These are phyloP conservation scores for Chanos chanos DNA, from an alignment of 2,797 vertebrate species.

Conservation along the genomic window DNA sequence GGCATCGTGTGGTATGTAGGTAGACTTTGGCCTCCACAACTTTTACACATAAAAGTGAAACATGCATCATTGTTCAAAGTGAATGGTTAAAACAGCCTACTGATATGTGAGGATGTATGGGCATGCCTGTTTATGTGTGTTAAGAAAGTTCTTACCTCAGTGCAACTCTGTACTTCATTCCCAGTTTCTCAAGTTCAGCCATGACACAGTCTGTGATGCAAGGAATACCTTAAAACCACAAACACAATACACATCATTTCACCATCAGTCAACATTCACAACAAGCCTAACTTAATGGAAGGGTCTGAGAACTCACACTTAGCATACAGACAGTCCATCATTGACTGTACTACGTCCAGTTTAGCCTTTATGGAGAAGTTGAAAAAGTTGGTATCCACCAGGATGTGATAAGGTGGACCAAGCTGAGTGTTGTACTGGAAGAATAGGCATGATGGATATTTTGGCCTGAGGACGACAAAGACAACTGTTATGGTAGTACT, in stretches of 20 bases:
- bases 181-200: constrained; percentile 98
- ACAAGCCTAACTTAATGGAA: not conserved
- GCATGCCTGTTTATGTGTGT: not conserved
- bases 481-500: not conserved
- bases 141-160: constrained; percentile 72
- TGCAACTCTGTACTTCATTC: constrained; percentile 94
- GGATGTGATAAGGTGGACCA: constrained; percentile 92
- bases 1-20: too few species aligned
- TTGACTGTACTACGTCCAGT: constrained; percentile 93
- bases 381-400: constrained; percentile 97
- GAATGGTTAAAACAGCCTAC: too few species aligned
- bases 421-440: constrained; percentile 98
- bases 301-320: constrained; percentile 81
- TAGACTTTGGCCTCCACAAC: too few species aligned
- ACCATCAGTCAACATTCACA: not conserved
- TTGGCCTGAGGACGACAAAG: constrained; percentile 69
- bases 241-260: not conserved
- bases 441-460: constrained; percentile 93
- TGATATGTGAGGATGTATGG: too few species aligned
- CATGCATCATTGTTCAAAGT: too few species aligned
- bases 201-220: constrained; percentile 98
- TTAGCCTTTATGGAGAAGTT: constrained; percentile 99
- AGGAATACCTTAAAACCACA: constrained; percentile 83
- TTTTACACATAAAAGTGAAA: too few species aligned
- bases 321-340: constrained; percentile 99